Percentiles rank a stretch among this genome's conserved stretches.
These are phyloP conservation scores for Dichetophora obliterata DNA, from an alignment of 2,888 invertebrate genomes.

Conservation along the genomic window DNA sequence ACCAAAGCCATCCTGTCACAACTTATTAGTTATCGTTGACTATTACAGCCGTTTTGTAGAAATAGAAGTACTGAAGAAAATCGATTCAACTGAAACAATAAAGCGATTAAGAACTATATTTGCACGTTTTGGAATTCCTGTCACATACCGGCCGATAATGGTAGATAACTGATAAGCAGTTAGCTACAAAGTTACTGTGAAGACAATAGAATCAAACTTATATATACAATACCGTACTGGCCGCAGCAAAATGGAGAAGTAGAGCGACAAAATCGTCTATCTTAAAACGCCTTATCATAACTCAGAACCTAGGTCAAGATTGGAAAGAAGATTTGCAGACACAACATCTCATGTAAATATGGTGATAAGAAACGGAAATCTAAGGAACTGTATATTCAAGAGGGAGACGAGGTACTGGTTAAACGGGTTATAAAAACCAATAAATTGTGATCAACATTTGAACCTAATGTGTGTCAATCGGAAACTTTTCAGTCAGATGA, in stretches of 20 bases:
- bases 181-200: slow-evolving; percentile 48
- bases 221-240: slow-evolving; percentile 51
- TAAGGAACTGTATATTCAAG: no score
- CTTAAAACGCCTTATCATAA: slow-evolving; percentile 51
- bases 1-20: slow-evolving; percentile 46
- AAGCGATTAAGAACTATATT: slow-evolving; percentile 49
- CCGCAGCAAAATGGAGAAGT: slow-evolving; percentile 56
- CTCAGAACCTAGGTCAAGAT: slow-evolving; percentile 42
- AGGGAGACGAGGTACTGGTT: no score
- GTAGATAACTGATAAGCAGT: slow-evolving; percentile 53
- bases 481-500: no score
- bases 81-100: slow-evolving; percentile 17
- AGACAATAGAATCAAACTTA: slow-evolving; percentile 46
- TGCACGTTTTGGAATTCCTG: slow-evolving; percentile 51
- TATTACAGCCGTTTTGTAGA: slow-evolving; percentile 38
- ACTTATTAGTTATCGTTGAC: slow-evolving; percentile 39
- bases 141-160: slow-evolving; percentile 53
- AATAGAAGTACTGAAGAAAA: slow-evolving; percentile 40
- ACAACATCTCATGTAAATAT: slow-evolving; percentile 38
- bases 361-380: no score
- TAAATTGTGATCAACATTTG: no score
- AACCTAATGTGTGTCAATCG: no score
- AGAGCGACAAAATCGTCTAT: slow-evolving; percentile 55
- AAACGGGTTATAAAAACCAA: no score
- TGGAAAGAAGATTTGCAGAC: slow-evolving; percentile 50